These are phyloP conservation scores for Bos javanicus DNA, from an alignment of 2,113 vertebrate genomes.

Conservation along the genomic window DNA sequence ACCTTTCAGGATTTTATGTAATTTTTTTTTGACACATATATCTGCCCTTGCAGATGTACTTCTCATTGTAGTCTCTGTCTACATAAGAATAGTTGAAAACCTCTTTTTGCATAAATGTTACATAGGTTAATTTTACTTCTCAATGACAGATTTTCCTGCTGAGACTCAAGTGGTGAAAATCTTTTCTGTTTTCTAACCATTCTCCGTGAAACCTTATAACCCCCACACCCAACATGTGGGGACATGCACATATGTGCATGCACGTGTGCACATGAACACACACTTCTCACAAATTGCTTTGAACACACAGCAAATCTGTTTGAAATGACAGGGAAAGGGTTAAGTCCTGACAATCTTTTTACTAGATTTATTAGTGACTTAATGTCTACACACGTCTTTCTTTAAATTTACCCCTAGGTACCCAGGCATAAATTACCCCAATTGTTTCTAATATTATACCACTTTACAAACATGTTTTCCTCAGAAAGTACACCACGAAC, in stretches of 20 bases:
- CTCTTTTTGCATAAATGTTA: slow-evolving; percentile 70
- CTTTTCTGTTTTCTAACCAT: slow-evolving; percentile 36
- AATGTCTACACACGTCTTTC: not conserved
- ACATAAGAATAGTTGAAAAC: slow-evolving; percentile 66
- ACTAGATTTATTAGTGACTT: slow-evolving; percentile 18
- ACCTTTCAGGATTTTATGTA: slow-evolving; percentile 87
- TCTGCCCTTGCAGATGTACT: slow-evolving; percentile 88
- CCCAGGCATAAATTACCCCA: slow-evolving; percentile 17
- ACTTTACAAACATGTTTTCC: not conserved
- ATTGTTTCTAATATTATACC: not conserved
- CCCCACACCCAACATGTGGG: not conserved
- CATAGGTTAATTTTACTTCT: slow-evolving; percentile 75
- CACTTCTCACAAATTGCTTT: slow-evolving; percentile 24
- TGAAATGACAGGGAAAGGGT: slow-evolving; percentile 38
- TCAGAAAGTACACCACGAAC: not conserved
- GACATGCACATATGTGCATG: not conserved
- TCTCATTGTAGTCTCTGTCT: slow-evolving; percentile 79
- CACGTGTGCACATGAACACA: not conserved
- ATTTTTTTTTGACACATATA: slow-evolving; percentile 93
- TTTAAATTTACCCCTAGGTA: not conserved
- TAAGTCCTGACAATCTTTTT: not conserved
- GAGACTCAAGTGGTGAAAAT: slow-evolving; percentile 77
- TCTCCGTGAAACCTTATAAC: not conserved
- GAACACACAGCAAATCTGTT: slow-evolving; percentile 59
- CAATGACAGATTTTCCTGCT: slow-evolving; percentile 72